These are phyloP conservation scores for Drosophila vallismaia DNA, from an alignment of 2,888 invertebrate species.

Conservation along the genomic window DNA sequence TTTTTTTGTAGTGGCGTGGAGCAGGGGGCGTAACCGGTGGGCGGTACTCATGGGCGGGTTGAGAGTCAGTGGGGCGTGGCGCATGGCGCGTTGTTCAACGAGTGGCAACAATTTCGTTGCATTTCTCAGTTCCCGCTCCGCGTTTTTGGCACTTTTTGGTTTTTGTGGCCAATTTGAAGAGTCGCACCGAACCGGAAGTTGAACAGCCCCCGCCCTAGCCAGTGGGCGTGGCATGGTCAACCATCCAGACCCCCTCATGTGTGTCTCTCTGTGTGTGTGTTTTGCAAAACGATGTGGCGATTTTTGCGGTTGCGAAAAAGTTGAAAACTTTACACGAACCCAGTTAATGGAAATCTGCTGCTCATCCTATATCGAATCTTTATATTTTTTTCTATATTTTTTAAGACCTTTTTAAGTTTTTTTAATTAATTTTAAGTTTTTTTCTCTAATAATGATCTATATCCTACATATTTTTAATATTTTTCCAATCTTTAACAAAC, in stretches of 20 bases:
- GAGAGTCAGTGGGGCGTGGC: constrained; percentile 30
- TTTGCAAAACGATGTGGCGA: constrained; percentile 71
- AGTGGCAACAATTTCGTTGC: constrained; percentile 69
- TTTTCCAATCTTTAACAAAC: no score
- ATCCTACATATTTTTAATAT: no score
- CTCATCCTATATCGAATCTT: not conserved
- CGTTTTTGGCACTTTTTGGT: constrained; percentile 74
- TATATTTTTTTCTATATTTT: no score
- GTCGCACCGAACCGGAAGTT: constrained; percentile 32
- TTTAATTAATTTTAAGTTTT: no score
- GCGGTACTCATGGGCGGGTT: constrained; percentile 20
- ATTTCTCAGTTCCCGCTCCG: constrained; percentile 25
- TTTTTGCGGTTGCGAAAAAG: constrained; percentile 66
- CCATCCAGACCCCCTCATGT: not conserved
- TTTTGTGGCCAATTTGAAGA: constrained; percentile 74
- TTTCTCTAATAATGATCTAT: no score
- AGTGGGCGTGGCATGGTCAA: constrained; percentile 49
- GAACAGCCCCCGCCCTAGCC: constrained; percentile 6
- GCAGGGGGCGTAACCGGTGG: constrained; percentile 8
- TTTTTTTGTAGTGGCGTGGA: not conserved
- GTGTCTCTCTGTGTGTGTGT: not conserved
- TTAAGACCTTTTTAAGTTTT: no score
- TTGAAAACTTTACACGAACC: constrained; percentile 60
- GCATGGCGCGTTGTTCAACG: constrained; percentile 56
- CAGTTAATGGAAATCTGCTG: constrained; percentile 32